Conservation (phyloP, 1,140 invertebrate species). For the Scaptomyza montana region DNA sequence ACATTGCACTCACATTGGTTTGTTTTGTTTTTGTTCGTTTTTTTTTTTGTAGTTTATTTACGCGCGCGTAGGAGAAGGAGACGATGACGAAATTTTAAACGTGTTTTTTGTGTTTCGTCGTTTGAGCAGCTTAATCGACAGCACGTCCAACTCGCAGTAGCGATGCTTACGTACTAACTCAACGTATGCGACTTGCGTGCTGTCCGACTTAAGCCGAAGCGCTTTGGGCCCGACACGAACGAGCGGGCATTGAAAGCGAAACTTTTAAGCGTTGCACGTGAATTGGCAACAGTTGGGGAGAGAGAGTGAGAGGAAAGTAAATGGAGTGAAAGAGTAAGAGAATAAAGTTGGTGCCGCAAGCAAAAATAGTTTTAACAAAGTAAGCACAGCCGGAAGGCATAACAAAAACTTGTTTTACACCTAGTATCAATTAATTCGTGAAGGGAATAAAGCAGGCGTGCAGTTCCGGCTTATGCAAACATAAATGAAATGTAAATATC, state of each 20-base stretch:
- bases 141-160: slow-evolving; percentile 52
- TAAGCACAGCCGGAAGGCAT: not conserved
- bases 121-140: slow-evolving; percentile 4
- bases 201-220: slow-evolving; percentile 39
- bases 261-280: slow-evolving; percentile 9
- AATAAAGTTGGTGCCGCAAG: not conserved
- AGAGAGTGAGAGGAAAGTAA: not conserved
- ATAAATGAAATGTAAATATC: too few species aligned
- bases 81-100: slow-evolving; percentile 65
- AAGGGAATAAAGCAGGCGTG: too few species aligned
- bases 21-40: slow-evolving; percentile 17
- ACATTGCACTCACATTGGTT: slow-evolving; percentile 69
- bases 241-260: slow-evolving; percentile 34
- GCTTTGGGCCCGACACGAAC: slow-evolving; percentile 12
- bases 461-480: too few species aligned
- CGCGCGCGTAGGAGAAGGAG: slow-evolving; percentile 56
- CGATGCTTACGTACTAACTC: slow-evolving; percentile 62
- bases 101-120: slow-evolving; percentile 53
- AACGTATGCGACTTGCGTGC: slow-evolving; percentile 18
- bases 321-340: not conserved
- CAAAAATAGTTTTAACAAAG: not conserved
- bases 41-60: slow-evolving; percentile 37
- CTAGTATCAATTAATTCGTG: too few species aligned
- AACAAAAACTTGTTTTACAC: slow-evolving; percentile 20
- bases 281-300: not conserved